Evolutionary conservation across 2,113 vertebrate species (phyloP), one percentile per base, ranked within the genome.

Genomic region (Penelope pileata): DNA sequence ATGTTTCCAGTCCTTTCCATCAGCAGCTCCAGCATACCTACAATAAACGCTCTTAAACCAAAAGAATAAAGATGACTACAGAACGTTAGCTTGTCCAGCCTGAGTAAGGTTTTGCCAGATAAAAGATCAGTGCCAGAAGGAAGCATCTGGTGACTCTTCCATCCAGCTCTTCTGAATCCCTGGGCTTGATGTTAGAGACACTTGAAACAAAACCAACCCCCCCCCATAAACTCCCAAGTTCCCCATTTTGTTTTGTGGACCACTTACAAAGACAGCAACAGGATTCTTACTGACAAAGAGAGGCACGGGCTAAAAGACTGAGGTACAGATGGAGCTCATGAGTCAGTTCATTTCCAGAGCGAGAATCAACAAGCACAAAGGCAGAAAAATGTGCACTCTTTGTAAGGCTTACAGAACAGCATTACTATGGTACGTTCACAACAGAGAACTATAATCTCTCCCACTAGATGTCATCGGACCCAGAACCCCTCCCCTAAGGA

Each of bases 221-320:
- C 23, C 19, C 9, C 18, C 38, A 32, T 12, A 12, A 40, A 64
- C 24, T 67, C 29, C 29, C 3, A 2, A 45, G 58, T 72, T n/a
- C 12, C 38, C 38, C 27, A 32, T 48, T 83, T 62, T 47, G 22
- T 58, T 36, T 54, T 1, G 0, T 6, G 42, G 36, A 15, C 9
- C 56, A 42, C 22, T 36, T 36, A 5, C 4, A 24, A 50, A 29
- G 24, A 48, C 16, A 85, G 27, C 48, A 90, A 38, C 9, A 69
- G 63, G 59, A 77, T 50, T 62, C 58, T 36, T 32, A 36, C 0
- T n/a, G 64, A 47, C 29, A 26, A 9, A 70, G 18, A 19, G 36
- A 70, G 18, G 42, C 1, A 2, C 0, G 18, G 17, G 74, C 58
- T 76, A 6, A 50, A 24, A 29, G 30, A 48, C 36, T 0, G 40